These are phyloP conservation scores for Hippocampus mohnikei DNA, from an alignment of 2,113 vertebrate species.

Conservation along the genomic window DNA sequence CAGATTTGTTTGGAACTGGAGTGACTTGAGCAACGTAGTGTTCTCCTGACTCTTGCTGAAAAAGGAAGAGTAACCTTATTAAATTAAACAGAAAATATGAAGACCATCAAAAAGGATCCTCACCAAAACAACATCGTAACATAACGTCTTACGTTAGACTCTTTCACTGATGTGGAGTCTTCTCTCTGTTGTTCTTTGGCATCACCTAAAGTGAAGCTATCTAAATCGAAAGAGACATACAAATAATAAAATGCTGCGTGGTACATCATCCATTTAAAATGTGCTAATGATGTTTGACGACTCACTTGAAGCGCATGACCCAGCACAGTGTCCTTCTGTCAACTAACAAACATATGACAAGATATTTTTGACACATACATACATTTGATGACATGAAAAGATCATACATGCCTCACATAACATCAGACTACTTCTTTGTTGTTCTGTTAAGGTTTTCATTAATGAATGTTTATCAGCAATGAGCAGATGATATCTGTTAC, in stretches of 20 bases:
- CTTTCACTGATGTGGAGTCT: slow-evolving; percentile 56
- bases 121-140: neutral
- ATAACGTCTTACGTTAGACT: slow-evolving; percentile 52
- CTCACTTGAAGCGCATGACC: slow-evolving; percentile 52
- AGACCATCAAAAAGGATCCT: neutral
- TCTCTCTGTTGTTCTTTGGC: slow-evolving; percentile 34
- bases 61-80: slow-evolving; percentile 17
- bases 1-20: slow-evolving; percentile 27
- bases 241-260: neutral
- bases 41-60: slow-evolving; percentile 37
- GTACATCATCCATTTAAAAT: slow-evolving; percentile 40
- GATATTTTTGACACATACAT: neutral
- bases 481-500: neutral
- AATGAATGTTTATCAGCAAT: neutral
- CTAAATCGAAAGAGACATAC: slow-evolving; percentile 24
- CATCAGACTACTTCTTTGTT: neutral
- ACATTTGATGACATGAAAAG: neutral
- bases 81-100: neutral
- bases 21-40: neutral
- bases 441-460: neutral
- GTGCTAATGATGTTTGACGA: slow-evolving; percentile 24
- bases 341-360: slow-evolving; percentile 55
- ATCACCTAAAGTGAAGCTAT: slow-evolving; percentile 42
- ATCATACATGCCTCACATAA: neutral
- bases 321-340: slow-evolving; percentile 34